Evolutionary conservation across 2,888 invertebrate genomes (phyloP), one percentile per base, ranked within the genome.

Genomic region (Spodoptera littoralis): DNA sequence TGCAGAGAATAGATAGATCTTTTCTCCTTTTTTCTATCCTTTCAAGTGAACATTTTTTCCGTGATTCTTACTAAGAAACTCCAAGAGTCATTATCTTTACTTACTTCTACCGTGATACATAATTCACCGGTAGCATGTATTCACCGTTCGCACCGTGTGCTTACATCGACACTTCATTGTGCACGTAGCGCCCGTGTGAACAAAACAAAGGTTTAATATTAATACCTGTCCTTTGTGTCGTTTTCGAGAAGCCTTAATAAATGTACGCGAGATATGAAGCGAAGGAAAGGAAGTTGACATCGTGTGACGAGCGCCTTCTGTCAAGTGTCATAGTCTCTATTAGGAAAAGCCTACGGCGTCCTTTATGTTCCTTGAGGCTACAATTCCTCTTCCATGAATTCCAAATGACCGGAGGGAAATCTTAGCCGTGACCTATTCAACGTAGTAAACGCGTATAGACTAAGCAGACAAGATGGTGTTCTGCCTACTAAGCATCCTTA

Each of bases 321-420:
- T 86, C 87, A 69, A 74, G 74, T 81, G 77, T 78, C 76, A 73
- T 79, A 91, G 90, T 90, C 90, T 90, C 88, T 89, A 90, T 89
- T 87, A 87, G 85, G 77, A 84, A 87, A 87, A 91, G 93, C 93
- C 92, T 89, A 84, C 89, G 90, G 93, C 92, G 86, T 91, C 92
- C 90, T 94, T 94, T 94, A 93, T 94, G 88, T 89, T 88, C 88
- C 94, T 91, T 90, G 85, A 90, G 92, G 94, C 93, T 90, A 93
- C 93, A 93, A 93, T 92, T 92, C 82, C 90, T 91, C 87, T 92
- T 88, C 93, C 93, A 94, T 94, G 94, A 94, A 94, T 94, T 90
- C 88, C 92, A 94, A 94, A 94, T 94, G 94, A 92, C 94, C 94
- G 90, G 90, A 93, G 94, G 94, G 94, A 94, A 94, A 94, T 94